Evolutionary conservation across 2,113 vertebrate genomes (phyloP).

Genomic region (Vidua macroura): DNA sequence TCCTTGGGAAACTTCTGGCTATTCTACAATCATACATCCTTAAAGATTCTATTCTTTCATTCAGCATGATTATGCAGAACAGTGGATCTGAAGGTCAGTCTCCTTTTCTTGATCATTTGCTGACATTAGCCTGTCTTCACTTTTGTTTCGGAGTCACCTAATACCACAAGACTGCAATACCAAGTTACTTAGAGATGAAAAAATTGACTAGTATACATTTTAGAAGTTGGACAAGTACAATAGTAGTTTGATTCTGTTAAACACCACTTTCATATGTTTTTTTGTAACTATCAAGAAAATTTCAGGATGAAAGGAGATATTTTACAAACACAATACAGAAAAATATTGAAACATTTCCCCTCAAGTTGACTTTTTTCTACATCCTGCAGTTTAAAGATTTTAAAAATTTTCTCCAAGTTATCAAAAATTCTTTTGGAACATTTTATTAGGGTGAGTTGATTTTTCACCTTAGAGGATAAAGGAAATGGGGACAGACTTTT

Average conservation of each 20-base stretch:
- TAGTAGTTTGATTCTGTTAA: background rate
- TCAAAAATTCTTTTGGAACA: background rate
- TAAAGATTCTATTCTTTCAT: background rate
- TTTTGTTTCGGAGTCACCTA: background rate
- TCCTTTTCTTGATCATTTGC: background rate
- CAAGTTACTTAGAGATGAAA: background rate
- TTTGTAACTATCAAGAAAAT: background rate
- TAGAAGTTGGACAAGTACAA: background rate
- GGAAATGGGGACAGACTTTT: background rate
- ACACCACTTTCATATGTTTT: background rate
- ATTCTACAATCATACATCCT: background rate
- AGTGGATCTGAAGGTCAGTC: background rate
- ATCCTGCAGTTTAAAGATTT: background rate
- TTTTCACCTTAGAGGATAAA: background rate
- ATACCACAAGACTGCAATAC: background rate
- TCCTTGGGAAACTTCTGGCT: background rate
- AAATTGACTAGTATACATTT: background rate
- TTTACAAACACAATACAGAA: background rate
- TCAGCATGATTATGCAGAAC: background rate
- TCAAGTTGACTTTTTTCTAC: background rate
- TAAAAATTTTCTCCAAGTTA: background rate
- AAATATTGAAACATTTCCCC: background rate
- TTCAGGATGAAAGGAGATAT: background rate
- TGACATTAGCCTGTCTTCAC: background rate
- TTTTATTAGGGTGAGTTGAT: background rate